phyloP scores from a whole-genome alignment of 2,113 vertebrate genomes.

The Pantherophis guttatus region DNA sequence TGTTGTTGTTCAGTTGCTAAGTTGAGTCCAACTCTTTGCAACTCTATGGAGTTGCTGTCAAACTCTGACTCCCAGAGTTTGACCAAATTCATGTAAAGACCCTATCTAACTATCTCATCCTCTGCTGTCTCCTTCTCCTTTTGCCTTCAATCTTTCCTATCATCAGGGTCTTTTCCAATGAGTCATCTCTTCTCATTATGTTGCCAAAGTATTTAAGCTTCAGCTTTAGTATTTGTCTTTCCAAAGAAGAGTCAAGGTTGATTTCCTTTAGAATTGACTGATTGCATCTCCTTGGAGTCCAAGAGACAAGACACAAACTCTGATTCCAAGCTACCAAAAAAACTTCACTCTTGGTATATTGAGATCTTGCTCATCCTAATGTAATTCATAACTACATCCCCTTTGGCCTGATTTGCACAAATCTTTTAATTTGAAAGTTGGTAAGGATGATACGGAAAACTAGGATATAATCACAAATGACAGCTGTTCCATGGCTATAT shows the following conservation, averaged over 20 bases:
- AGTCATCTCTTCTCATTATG: neutral
- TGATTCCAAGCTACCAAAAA: neutral
- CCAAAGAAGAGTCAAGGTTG: neutral
- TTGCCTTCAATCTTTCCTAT: neutral
- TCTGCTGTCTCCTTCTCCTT: neutral
- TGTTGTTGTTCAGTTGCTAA: neutral
- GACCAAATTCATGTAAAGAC: neutral
- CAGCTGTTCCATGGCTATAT: neutral
- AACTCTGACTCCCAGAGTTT: neutral
- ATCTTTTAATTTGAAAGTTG: neutral
- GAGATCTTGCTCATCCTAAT: neutral
- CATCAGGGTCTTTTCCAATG: neutral
- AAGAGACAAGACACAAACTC: neutral
- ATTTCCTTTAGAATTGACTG: neutral
- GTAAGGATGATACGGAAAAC: neutral
- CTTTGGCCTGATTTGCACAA: neutral
- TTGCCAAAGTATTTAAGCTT: neutral
- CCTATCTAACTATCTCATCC: neutral
- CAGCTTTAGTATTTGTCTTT: neutral
- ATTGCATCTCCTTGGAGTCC: neutral
- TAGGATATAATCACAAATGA: neutral
- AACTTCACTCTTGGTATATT: neutral
- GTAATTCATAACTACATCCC: neutral
- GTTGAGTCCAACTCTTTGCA: too few relatives aligned
- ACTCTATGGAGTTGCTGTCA: neutral